Base-by-base conservation (phyloP, 2,113 vertebrate species). In the Oncorhynchus nerka region DNA sequence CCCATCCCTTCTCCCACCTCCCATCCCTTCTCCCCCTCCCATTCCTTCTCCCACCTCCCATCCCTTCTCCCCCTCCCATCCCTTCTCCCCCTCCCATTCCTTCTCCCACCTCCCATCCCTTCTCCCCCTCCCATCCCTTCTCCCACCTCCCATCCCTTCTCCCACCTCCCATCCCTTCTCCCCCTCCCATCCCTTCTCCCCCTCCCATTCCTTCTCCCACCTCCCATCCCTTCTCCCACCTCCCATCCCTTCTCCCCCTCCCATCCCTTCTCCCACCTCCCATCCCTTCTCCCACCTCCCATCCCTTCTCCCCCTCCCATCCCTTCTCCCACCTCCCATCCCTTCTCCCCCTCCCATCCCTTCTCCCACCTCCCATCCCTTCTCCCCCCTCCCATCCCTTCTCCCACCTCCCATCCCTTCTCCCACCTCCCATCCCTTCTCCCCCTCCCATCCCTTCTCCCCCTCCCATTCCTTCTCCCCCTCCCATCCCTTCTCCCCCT, bases 211-310 rank as follows among this genome's bases (percentile, higher is more conserved):
- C 71, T 7, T 19, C 4, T 16, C 19, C 34, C 20, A 16, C 7
- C 26, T 26, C 26, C 26, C 26, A 26, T 26, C 2, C 16, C 9
- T 49, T 67, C 74, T 1, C 0, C 5, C 51, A 73, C 75, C 74
- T 22, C 71, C 84, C 81, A 81, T 85, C 78, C 79, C 26, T 26
- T 26, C 26, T 26, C 26, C 26, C 26, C 34, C 1, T 5, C 34
- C 32, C 32, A 1, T 7, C 30, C 19, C 8, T 11, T 48, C 64
- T 16, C 5, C 62, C 28, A 8, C 32, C 55, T 1, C 8, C 26
- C 59, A 12, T 48, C 9, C 19, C 8, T 15, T 59, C 64, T n/a
- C 3, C 51, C 34, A 4, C 24, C 55, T 9, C 57, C 26, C 28
- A 2, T 13, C 11, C 71, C 16, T 19, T 9, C 26, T 26, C 34